These are phyloP conservation scores for Notothenia rossii DNA, from an alignment of 2,113 vertebrate species.

Conservation along the genomic window DNA sequence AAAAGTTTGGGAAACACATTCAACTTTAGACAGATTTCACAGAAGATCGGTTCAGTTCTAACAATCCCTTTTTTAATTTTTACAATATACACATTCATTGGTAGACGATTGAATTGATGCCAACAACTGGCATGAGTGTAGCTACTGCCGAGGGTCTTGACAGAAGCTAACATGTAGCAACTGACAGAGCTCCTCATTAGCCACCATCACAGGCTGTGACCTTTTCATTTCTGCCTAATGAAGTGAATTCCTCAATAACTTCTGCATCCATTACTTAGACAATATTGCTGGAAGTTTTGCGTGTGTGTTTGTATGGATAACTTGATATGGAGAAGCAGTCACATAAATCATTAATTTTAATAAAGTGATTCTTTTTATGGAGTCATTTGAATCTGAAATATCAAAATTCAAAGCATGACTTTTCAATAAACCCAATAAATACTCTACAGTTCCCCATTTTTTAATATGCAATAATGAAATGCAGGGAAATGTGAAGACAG, in stretches of 20 bases:
- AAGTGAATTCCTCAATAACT: slow-evolving; percentile 39
- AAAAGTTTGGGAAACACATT: slow-evolving; percentile 7
- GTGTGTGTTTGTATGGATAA: slow-evolving; percentile 24
- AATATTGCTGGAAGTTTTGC: background rate
- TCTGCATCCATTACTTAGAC: slow-evolving; percentile 1
- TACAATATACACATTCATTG: background rate
- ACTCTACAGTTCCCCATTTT: background rate
- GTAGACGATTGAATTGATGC: background rate
- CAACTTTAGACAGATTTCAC: slow-evolving; percentile 20
- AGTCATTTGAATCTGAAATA: background rate
- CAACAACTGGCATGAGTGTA: slow-evolving; percentile 8
- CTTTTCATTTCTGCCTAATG: slow-evolving; percentile 63
- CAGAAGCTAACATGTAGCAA: slow-evolving; percentile 26
- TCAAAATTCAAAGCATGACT: background rate
- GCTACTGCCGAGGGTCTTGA: slow-evolving; percentile 35
- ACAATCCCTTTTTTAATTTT: slow-evolving; percentile 10
- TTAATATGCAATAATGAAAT: too few species aligned
- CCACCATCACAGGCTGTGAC: slow-evolving; percentile 53
- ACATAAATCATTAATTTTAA: slow-evolving; percentile 21
- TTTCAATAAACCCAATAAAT: background rate
- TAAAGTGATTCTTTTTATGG: background rate
- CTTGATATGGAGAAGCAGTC: background rate
- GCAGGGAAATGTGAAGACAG: background rate
- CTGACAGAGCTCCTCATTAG: slow-evolving; percentile 65
- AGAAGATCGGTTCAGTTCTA: slow-evolving; percentile 23